Evolutionary conservation across 2,888 invertebrate species (phyloP).

Genomic region (Protonemura montana): DNA sequence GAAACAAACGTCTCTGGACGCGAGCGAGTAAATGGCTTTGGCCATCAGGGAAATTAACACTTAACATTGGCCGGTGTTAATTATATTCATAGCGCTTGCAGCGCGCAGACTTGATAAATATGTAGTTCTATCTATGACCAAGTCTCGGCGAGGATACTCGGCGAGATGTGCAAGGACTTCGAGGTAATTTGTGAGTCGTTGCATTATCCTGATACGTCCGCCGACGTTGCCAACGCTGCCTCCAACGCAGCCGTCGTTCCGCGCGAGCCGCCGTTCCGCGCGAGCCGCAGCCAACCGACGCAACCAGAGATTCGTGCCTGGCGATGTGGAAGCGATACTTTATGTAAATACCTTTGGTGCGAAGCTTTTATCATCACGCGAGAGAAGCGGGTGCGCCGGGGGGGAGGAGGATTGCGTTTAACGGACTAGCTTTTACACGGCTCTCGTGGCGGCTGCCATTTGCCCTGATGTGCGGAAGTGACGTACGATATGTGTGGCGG

Average conservation of each 20-base stretch:
- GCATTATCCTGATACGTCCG: background rate
- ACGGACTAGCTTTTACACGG: background rate
- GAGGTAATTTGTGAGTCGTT: background rate
- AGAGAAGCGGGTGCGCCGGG: background rate
- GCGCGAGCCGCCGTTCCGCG: background rate
- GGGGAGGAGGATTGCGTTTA: background rate
- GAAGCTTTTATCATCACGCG: conserved; percentile 4
- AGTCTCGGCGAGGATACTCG: background rate
- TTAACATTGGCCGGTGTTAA: background rate
- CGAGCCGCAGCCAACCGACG: too few relatives aligned
- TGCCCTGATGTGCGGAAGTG: background rate
- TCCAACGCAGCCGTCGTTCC: background rate
- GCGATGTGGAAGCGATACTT: background rate
- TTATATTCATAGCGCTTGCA: background rate
- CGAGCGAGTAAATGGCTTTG: background rate
- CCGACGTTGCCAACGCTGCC: background rate
- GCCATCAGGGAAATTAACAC: conserved; percentile 5
- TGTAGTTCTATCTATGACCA: background rate
- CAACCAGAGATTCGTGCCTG: background rate
- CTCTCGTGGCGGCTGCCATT: background rate
- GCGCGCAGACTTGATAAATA: background rate
- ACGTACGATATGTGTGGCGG: background rate
- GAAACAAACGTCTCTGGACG: conserved; percentile 4
- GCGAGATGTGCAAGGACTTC: background rate
- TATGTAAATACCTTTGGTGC: background rate